phyloP scores from a whole-genome alignment of 2,113 vertebrate species.

The Rhea americana region DNA sequence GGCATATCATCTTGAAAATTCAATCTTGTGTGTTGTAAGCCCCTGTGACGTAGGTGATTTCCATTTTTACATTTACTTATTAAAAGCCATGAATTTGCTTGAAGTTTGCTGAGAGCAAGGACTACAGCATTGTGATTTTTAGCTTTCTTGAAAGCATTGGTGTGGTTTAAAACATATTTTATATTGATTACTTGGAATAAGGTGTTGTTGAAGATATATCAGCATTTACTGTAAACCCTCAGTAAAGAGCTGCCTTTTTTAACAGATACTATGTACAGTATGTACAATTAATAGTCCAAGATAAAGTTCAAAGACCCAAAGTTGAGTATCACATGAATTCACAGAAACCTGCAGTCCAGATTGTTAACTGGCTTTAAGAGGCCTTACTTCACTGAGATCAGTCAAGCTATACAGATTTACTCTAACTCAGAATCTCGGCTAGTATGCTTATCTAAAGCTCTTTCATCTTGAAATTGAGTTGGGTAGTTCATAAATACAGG shows the following conservation, averaged over 20 bases:
- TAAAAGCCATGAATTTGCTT: background rate
- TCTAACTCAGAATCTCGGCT: background rate
- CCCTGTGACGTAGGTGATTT: background rate
- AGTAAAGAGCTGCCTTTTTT: background rate
- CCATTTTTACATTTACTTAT: background rate
- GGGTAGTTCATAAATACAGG: background rate
- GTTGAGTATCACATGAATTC: background rate
- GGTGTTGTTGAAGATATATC: background rate
- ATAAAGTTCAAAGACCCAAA: constrained; percentile 22
- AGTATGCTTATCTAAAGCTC: constrained; percentile 21
- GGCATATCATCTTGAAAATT: background rate
- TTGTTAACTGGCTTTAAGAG: background rate
- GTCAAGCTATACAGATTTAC: background rate
- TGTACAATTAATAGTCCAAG: background rate
- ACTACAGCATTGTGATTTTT: background rate
- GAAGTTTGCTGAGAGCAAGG: background rate
- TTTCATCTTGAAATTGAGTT: constrained; percentile 18
- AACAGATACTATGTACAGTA: background rate
- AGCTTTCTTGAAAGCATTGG: background rate
- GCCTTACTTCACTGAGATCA: background rate
- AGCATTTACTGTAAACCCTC: background rate
- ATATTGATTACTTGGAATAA: background rate
- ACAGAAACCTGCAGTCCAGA: background rate
- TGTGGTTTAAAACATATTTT: background rate
- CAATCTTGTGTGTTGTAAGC: background rate